Base-by-base conservation (phyloP, 2,797 vertebrate genomes). In the Hydrolagus colliei region DNA sequence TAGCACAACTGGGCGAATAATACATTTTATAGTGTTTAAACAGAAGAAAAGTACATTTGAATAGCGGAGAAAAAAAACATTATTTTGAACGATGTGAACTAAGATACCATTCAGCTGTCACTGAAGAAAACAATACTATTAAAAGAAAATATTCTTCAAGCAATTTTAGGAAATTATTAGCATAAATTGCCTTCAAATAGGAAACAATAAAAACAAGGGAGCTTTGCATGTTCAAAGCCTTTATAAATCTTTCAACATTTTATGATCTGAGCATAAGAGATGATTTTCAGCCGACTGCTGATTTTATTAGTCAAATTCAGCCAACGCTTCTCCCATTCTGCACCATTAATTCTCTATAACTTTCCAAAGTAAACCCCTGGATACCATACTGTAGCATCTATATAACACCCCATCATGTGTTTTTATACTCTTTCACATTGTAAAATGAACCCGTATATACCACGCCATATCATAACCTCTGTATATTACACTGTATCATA, bases 31-130 rank as follows among this genome's bases (percentile, higher is more conserved):
- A 84, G 65, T 35, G 16, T 84, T 84, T 67, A 84, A 84, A 65
- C 79, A 84, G 79, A 68, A 84, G 65, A 84, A 84, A 84, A 84
- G 79, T 84, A 32, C 79, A 84, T 84, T 84, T 84, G 68, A 84
- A 52, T 52, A 52, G 41, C 1, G 41, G 65, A 68, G 79, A 35
- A 68, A 84, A 27, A 84, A 67, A 68, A 77, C 52, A 77, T 77
- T 84, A 84, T 84, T 71, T 84, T 71, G n/a, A 84, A 68, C 35
- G 79, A 63, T 20, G 79, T 67, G 67, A 68, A 20, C 63, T 10
- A 68, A 84, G 79, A 52, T 63, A 84, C 41, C 68, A 63, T 71
- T 84, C 79, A 84, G 79, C 65, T 84, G 79, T 84, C 79, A 84
- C 9, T 41, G 65, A 41, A 71, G 71, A 63, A 71, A 35, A 52